Conservation (phyloP, 2,113 vertebrate genomes). For the Genyomyrus donnyi region DNA sequence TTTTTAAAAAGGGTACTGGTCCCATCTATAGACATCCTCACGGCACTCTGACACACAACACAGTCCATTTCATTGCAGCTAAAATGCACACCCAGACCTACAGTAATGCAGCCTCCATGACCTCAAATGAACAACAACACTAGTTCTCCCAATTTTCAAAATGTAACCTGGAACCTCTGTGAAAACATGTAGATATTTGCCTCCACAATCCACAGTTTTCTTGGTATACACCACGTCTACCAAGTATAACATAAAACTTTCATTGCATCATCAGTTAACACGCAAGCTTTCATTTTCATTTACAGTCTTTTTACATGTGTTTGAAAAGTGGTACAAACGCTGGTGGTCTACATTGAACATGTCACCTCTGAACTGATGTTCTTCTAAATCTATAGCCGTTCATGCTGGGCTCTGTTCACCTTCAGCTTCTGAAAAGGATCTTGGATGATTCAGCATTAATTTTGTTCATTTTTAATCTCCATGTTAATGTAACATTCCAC, state of each 20-base stretch:
- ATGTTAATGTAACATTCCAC: background rate
- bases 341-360: background rate
- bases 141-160: background rate
- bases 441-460: background rate
- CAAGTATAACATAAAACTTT: background rate
- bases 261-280: background rate
- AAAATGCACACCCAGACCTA: background rate
- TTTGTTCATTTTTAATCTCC: background rate
- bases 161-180: background rate
- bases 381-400: slow-evolving; percentile 5
- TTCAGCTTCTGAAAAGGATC: slow-evolving; percentile 3
- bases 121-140: background rate
- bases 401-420: background rate
- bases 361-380: background rate
- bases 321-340: background rate
- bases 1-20: background rate
- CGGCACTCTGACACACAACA: background rate
- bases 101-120: background rate
- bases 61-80: background rate
- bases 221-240: background rate
- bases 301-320: background rate
- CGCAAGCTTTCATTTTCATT: background rate
- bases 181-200: background rate
- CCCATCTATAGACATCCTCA: background rate
- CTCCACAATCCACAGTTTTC: background rate